Conservation (phyloP, 2,888 invertebrate species). For the Pseudococcus jackbeardsleyi region DNA sequence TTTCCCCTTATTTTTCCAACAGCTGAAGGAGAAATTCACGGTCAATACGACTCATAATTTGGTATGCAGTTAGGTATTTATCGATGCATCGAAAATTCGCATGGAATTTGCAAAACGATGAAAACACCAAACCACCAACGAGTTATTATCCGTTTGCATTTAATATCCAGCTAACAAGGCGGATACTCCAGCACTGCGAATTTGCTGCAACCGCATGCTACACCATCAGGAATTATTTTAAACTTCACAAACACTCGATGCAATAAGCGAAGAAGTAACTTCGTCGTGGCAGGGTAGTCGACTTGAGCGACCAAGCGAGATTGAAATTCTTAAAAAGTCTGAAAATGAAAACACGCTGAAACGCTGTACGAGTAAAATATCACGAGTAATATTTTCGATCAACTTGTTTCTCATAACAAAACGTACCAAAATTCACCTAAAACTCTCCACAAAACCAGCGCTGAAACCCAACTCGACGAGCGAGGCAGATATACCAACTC, state of each 20-base stretch:
- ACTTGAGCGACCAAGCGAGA: not conserved
- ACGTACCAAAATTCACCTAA: not conserved
- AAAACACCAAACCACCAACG: not conserved
- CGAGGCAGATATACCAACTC: not conserved
- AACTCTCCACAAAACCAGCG: not conserved
- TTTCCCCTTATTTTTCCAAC: too few relatives aligned
- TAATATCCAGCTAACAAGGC: not conserved
- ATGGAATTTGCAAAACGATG: not conserved
- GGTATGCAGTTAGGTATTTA: not conserved
- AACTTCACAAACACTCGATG: conserved; percentile 29
- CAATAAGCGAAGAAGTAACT: not conserved
- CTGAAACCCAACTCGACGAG: not conserved
- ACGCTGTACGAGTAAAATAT: not conserved
- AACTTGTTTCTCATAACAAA: conserved; percentile 33
- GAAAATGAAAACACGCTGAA: not conserved
- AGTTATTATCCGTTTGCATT: not conserved
- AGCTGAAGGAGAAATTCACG: not conserved
- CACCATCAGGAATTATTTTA: not conserved
- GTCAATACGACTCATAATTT: not conserved
- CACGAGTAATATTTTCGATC: conserved; percentile 22
- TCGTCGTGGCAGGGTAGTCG: not conserved
- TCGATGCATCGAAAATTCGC: not conserved
- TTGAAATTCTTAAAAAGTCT: not conserved
- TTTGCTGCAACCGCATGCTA: not conserved
- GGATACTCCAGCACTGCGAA: not conserved